Evolutionary conservation across 2,888 invertebrate species (phyloP), one percentile per base, ranked within the genome.

Genomic region (Fabriciana adippe): DNA sequence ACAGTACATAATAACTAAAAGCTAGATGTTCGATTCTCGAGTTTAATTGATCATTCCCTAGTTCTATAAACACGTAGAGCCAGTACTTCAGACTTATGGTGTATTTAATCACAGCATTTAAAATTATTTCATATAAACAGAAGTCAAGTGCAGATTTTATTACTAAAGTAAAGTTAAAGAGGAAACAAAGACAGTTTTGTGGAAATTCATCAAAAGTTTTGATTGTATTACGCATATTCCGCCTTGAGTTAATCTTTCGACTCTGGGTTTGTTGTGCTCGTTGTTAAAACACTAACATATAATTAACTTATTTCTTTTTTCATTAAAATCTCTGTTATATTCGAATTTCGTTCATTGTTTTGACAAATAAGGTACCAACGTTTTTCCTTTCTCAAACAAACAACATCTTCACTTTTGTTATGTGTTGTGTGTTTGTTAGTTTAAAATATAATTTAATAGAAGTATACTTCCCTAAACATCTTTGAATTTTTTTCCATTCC

Each of bases 171-270:
- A 80, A 88, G 83, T 88, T 85, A 80, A 88, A 87, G 86, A 84
- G 85, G 86, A 87, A 89, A 88, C 89, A 89, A 88, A 87, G 87
- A 86, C 87, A 88, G 84, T 89, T 88, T 86, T 84, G 81, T 76
- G 78, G 85, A 84, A 90, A 89, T 90, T 90, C 89, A 90, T 91
- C 88, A 90, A 90, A 92, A 91, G 81, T 92, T 92, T 90, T 89
- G 89, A 91, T 91, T 90, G 85, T 87, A 89, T 89, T 88, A 87
- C 87, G 85, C 86, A 86, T 80, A 83, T 80, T 83, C 79, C 77
- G 78, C 75, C 77, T 80, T 76, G 81, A 80, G 83, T 86, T 87
- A 89, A 88, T 88, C 83, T 87, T 85, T 85, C 77, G 78, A 73
- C 79, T 75, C 76, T 76, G 76, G 81, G 55, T 71, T 63, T 62